Evolutionary conservation across 2,888 invertebrate species (phyloP), one percentile per base, ranked within the genome.

Genomic region (Timema podura): DNA sequence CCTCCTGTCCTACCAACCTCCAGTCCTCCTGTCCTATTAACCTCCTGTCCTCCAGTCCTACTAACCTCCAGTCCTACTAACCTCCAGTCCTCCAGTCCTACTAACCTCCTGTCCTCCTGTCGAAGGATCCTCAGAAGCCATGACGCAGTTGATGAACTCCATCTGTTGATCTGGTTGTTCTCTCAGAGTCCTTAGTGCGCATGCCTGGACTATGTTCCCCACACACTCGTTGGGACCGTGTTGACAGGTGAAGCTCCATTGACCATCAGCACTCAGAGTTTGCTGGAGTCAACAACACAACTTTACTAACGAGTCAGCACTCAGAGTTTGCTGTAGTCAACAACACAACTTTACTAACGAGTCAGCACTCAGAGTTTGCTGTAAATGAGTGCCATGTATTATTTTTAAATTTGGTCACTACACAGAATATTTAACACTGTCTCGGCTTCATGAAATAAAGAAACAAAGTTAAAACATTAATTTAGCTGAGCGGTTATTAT

Each of bases 131-230:
- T 69, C 70, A 16, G 77, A 75, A 16, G 76, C 71, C 82, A 85
- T 83, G 8, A 80, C 78, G 73, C 85, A 85, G 73, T 78, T 77
- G 10, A 84, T 78, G 71, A 83, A 81, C 7, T 76, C 71, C 15
- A 79, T 76, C 16, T 64, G 54, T 49, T 44, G 48, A 9, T 70
- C 48, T 16, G 71, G 71, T 78, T 75, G 72, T 47, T 75, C 72
- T 11, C 72, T 71, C 67, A 82, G 80, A 70, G 81, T 78, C 6
- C 79, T 57, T 69, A 85, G 76, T 3, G 79, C 83, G 74, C 86
- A 86, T 1, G 84, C 81, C 73, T 85, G 85, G 7, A 82, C 81
- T 74, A 80, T 82, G 76, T 86, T 86, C 11, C 84, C 85, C 6
- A 74, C 73, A 75, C 86, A 86, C 76, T 86, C 86, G 0, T 74